A percentile compares a stretch with the other conserved stretches of the same genome.
phyloP scores from a whole-genome alignment of 2,888 invertebrate species.

The Portevinia maculata region DNA sequence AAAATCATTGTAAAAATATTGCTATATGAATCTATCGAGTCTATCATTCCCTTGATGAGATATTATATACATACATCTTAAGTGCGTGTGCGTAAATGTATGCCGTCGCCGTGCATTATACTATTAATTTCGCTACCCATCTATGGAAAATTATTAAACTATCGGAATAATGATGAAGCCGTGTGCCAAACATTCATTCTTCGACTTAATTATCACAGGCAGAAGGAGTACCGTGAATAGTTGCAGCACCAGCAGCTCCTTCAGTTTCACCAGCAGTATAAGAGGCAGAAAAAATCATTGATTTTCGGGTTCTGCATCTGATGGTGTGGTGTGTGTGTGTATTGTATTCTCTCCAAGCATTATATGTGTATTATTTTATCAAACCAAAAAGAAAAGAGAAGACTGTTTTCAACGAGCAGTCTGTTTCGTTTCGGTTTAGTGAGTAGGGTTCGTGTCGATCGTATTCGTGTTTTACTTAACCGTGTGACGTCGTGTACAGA shows the following conservation, averaged over 20 bases:
- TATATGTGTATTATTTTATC: conserved; percentile 50
- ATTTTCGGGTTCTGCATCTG: conserved; percentile 64
- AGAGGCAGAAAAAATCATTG: conserved; percentile 69
- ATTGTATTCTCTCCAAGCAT: conserved; percentile 25
- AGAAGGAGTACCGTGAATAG: neutral
- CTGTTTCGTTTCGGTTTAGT: conserved; percentile 46
- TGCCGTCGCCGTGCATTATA: conserved; percentile 8
- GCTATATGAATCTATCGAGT: conserved; percentile 24
- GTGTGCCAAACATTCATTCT: conserved; percentile 10
- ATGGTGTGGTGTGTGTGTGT: conserved; percentile 49
- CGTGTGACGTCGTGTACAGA: conserved; percentile 16
- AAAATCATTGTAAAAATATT: conserved; percentile 46
- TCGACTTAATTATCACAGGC: neutral
- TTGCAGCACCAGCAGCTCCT: conserved; percentile 10
- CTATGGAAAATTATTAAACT: conserved; percentile 16
- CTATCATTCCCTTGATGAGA: conserved; percentile 15
- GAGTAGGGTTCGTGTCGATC: neutral
- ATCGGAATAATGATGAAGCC: conserved; percentile 32
- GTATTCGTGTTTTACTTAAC: conserved; percentile 23
- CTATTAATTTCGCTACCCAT: conserved; percentile 22
- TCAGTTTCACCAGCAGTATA: conserved; percentile 11
- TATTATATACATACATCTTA: conserved; percentile 49
- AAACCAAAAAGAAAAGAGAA: conserved; percentile 42
- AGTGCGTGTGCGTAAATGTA: conserved; percentile 50
- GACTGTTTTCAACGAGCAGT: conserved; percentile 43